Evolutionary conservation across 1,140 invertebrate species (phyloP).

Genomic region (Acromyrmex echinatior): DNA sequence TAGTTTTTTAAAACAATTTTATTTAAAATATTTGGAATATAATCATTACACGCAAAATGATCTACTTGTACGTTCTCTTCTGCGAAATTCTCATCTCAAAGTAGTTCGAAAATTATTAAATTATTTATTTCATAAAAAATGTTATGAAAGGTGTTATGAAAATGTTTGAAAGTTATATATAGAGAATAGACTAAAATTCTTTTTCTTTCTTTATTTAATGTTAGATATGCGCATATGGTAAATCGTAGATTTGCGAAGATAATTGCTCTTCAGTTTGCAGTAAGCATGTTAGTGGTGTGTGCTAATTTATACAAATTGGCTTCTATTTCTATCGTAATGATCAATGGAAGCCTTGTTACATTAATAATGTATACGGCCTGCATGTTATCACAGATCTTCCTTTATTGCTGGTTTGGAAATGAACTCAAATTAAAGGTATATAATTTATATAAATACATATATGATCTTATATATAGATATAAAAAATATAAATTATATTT

Average conservation of each 20-base stretch:
- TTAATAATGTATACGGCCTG: conserved; percentile 62
- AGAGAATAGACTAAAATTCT: neutral
- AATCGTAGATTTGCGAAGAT: conserved; percentile 58
- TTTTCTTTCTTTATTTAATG: neutral
- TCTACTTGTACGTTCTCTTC: neutral
- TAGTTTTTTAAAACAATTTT: conserved; percentile 16
- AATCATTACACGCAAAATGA: neutral
- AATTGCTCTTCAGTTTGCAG: conserved; percentile 67
- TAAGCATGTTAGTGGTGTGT: conserved; percentile 69
- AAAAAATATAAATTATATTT: neutral
- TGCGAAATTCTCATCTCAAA: neutral
- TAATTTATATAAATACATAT: neutral
- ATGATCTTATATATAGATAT: neutral
- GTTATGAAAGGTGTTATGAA: neutral
- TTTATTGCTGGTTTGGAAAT: conserved; percentile 88
- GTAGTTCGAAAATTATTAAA: neutral
- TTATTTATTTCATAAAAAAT: neutral
- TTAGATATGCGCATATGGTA: conserved; percentile 43
- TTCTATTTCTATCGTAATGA: conserved; percentile 62
- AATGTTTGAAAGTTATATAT: neutral
- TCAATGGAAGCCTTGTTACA: conserved; percentile 78
- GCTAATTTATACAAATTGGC: conserved; percentile 62
- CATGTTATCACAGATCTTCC: conserved; percentile 79
- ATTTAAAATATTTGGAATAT: neutral
- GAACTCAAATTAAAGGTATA: conserved; percentile 86